phyloP scores from a whole-genome alignment of 2,113 vertebrate species.

The Forbesichthys agassizii region DNA sequence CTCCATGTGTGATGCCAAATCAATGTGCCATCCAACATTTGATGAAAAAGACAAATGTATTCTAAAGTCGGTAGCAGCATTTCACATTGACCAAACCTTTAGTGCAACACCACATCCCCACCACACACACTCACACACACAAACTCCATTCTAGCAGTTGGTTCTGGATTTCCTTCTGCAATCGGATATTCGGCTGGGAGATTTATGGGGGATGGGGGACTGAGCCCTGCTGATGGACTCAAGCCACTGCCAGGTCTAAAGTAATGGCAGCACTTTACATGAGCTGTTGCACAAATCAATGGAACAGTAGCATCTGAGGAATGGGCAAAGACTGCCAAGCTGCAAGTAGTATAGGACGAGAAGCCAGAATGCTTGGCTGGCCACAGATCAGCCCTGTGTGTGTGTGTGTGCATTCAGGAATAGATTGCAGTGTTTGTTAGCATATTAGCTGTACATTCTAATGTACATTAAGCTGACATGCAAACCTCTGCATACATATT shows the following conservation, averaged over 20 bases:
- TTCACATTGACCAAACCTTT: background rate
- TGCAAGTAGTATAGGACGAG: constrained; percentile 1
- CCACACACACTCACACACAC: too few species aligned
- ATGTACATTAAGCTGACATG: too few species aligned
- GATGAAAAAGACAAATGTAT: constrained; percentile 1
- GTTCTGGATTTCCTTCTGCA: constrained; percentile 9
- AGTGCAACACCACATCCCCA: background rate
- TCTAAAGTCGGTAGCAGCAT: background rate
- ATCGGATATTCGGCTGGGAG: constrained; percentile 8
- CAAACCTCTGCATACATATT: too few species aligned
- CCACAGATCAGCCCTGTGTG: constrained; percentile 3
- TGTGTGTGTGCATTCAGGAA: background rate
- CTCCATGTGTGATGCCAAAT: background rate
- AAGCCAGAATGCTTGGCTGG: constrained; percentile 8
- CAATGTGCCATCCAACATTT: background rate
- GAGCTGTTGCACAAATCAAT: constrained; percentile 24
- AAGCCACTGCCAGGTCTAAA: constrained; percentile 16
- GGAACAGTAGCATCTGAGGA: constrained; percentile 1
- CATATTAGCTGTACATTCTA: too few species aligned
- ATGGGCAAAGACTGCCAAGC: constrained; percentile 8
- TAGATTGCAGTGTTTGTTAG: too few species aligned
- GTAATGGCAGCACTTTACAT: constrained; percentile 31
- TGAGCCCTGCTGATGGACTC: constrained; percentile 17
- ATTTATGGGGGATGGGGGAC: constrained; percentile 17
- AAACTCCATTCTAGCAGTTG: constrained; percentile 1